A percentile compares a stretch with the other conserved stretches of the same genome.
Evolutionary conservation across 2,113 vertebrate species (phyloP).

Genomic region (Myrmecophaga tridactyla): DNA sequence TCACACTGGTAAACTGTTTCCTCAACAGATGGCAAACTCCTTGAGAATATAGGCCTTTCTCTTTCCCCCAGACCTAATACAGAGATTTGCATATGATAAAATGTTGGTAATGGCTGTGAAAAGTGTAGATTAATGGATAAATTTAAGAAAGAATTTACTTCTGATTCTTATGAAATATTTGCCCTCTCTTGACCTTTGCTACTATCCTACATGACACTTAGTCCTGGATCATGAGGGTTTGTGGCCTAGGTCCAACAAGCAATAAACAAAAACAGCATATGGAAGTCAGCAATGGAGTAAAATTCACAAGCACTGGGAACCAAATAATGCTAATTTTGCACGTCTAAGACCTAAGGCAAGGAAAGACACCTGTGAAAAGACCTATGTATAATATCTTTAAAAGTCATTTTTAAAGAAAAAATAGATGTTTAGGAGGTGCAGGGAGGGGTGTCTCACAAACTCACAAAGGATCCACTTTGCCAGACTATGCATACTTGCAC

Average conservation of each 20-base stretch:
- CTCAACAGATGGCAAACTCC: neutral
- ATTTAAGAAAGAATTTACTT: conserved; percentile 3
- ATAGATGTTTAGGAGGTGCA: neutral
- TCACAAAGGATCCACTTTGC: neutral
- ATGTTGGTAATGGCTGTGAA: neutral
- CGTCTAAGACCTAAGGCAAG: neutral
- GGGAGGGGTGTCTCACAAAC: neutral
- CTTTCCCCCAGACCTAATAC: neutral
- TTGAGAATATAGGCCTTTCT: neutral
- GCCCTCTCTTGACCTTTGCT: neutral
- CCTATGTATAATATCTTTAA: neutral
- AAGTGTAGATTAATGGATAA: neutral
- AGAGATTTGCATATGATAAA: neutral
- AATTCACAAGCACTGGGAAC: neutral
- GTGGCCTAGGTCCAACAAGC: neutral
- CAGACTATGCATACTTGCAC: neutral
- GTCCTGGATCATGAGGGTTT: neutral
- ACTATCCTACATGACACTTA: neutral
- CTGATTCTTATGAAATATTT: neutral
- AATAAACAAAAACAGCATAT: neutral
- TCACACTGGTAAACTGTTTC: neutral
- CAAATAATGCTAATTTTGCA: neutral
- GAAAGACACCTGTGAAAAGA: neutral
- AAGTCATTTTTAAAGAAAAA: neutral
- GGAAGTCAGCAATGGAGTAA: neutral